Percentiles rank a stretch among this genome's conserved stretches.
These are phyloP conservation scores for Eurytoma adleriae DNA, from an alignment of 2,888 invertebrate species.

Conservation along the genomic window DNA sequence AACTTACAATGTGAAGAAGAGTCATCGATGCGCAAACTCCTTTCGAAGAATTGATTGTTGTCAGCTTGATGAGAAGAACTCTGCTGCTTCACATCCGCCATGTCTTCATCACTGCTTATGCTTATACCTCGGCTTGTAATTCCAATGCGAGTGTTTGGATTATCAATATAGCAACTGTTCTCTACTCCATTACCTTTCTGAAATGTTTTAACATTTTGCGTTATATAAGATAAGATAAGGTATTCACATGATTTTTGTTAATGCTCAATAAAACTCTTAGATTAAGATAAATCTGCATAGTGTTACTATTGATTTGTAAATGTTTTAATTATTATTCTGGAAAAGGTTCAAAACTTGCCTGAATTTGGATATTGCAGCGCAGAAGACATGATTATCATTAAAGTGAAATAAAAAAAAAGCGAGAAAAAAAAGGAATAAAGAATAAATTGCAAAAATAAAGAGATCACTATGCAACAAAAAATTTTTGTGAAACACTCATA, in stretches of 20 bases:
- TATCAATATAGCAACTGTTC: slow-evolving; percentile 65
- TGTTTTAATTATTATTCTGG: not conserved
- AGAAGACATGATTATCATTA: slow-evolving; percentile 2
- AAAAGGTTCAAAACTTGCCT: slow-evolving; percentile 30
- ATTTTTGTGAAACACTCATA: slow-evolving; percentile 13
- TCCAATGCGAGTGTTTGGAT: slow-evolving; percentile 68
- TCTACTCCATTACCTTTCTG: slow-evolving; percentile 71
- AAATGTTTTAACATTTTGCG: slow-evolving; percentile 53
- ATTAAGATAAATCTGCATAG: slow-evolving; percentile 12
- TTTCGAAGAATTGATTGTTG: slow-evolving; percentile 68
- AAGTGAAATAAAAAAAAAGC: slow-evolving; percentile 44
- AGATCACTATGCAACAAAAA: slow-evolving; percentile 29
- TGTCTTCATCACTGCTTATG: slow-evolving; percentile 74
- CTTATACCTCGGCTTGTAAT: slow-evolving; percentile 66
- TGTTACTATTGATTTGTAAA: slow-evolving; percentile 31
- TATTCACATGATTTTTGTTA: not conserved
- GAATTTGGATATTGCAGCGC: slow-evolving; percentile 19
- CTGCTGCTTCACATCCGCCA: slow-evolving; percentile 72
- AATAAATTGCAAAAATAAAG: slow-evolving; percentile 26
- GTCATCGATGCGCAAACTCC: slow-evolving; percentile 72
- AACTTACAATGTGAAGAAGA: slow-evolving; percentile 69
- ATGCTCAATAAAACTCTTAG: not conserved
- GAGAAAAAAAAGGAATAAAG: slow-evolving; percentile 47
- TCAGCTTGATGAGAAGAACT: slow-evolving; percentile 68
- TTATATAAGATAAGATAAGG: slow-evolving; percentile 18